Evolutionary conservation across 2,888 invertebrate species (phyloP), one percentile per base, ranked within the genome.

Genomic region (Glomeris marginata): DNA sequence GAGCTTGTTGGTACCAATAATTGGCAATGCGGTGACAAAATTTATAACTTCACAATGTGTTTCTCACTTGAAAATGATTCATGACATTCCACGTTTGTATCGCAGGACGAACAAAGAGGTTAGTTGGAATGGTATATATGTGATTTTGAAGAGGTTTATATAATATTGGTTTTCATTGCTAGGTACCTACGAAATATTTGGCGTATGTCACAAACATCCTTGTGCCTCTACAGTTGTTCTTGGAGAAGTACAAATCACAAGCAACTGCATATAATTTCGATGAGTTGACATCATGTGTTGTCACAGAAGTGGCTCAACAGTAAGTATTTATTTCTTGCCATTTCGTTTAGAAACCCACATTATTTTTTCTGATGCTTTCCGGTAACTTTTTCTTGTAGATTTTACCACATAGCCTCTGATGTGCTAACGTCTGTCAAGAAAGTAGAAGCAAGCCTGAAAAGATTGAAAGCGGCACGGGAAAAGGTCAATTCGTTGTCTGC

Each of bases 391-490:
- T 41, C 47, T 47, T 55, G 16, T 54, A 70, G 71, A 50, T 72
- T 69, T 59, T 60, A 61, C 44, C 60, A 60, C 6, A 63, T 82
- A 53, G 86, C 91, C 15, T 76, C 77, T 60, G 90, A 92, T 67
- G 90, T 95, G 1, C 70, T 97, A 54, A 84, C 81, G 42, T 91
- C 92, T 1, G 92, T 95, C 10, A 85, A 86, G 65, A 90, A 84
- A 70, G 95, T 94, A 58, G 94, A 95, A 65, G 92, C 94, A 64
- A 92, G 92, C 50, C 69, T 97, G 56, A 77, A 86, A 63, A 77
- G 91, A 59, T 72, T 97, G 63, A 92, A 91, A 68, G 81, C 83
- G 67, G 80, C 82, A 18, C 75, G 85, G 55, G 82, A 83, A 52
- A 74, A 73, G 62, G 65, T 57, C n/a, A 41, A 50, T 21, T 49